Evolutionary conservation across 2,797 vertebrate genomes (phyloP).

Genomic region (Lutjanus argentimaculatus): DNA sequence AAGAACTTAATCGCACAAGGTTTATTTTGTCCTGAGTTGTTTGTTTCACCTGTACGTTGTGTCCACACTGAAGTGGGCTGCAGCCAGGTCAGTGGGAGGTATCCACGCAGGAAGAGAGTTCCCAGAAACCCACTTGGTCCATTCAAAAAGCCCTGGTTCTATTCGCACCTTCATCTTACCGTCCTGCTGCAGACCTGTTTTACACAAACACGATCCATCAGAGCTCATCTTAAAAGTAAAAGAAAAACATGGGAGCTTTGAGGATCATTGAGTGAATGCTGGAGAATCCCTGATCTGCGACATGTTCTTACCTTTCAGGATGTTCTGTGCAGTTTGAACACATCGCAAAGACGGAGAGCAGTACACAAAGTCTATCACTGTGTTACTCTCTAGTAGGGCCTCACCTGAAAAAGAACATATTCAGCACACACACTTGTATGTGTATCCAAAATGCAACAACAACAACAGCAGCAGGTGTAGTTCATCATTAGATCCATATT

Average conservation of each 20-base stretch:
- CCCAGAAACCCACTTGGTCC: constrained; percentile 97
- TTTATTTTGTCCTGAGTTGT: neutral
- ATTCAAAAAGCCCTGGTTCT: constrained; percentile 95
- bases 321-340: constrained; percentile 95
- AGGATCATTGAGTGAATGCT: too few species aligned
- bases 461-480: neutral
- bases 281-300: neutral
- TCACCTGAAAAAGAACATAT: constrained; percentile 85
- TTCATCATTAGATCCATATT: neutral
- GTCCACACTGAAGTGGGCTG: constrained; percentile 93
- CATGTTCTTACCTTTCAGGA: constrained; percentile 90
- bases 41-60: constrained; percentile 93
- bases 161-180: constrained; percentile 92
- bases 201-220: neutral
- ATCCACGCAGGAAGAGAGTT: constrained; percentile 93
- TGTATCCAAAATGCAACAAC: neutral
- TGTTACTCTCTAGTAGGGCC: constrained; percentile 93
- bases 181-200: constrained; percentile 93
- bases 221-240: neutral
- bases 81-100: constrained; percentile 89
- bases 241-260: too few species aligned
- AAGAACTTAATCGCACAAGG: neutral
- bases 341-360: constrained; percentile 95
- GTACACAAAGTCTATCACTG: constrained; percentile 91
- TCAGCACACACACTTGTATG: neutral